Conservation (phyloP, 2,113 vertebrate species). For the Telmatochromis sp. region DNA sequence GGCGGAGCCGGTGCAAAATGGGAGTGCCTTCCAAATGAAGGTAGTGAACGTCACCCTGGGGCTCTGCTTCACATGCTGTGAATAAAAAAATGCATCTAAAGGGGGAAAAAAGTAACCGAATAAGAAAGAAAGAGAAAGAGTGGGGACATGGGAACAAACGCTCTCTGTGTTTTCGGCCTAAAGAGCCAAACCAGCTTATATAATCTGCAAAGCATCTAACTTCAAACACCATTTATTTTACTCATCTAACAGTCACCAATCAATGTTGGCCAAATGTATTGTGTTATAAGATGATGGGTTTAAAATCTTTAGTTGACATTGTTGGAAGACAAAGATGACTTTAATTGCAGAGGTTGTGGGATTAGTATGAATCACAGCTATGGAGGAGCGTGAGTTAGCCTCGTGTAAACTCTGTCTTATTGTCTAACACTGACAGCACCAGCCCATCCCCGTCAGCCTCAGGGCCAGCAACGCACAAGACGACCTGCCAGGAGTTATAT, state of each 20-base stretch:
- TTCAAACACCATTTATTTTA: constrained; percentile 51
- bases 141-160: not conserved
- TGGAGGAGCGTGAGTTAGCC: not conserved
- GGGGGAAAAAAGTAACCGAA: not conserved
- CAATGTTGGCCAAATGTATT: not conserved
- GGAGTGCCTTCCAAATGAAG: constrained; percentile 26
- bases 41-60: constrained; percentile 9
- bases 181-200: constrained; percentile 24
- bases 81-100: not conserved
- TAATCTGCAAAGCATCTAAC: constrained; percentile 43
- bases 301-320: constrained; percentile 15
- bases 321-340: constrained; percentile 18
- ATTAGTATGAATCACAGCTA: constrained; percentile 38
- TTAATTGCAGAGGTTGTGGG: constrained; percentile 39
- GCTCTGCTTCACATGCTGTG: not conserved
- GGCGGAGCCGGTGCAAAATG: constrained; percentile 11
- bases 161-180: not conserved
- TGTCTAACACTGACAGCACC: constrained; percentile 42
- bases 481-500: constrained; percentile 41
- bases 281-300: constrained; percentile 4
- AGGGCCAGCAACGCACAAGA: constrained; percentile 3
- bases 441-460: constrained; percentile 57
- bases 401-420: constrained; percentile 5
- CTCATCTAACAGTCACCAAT: constrained; percentile 37
- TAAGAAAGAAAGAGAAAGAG: not conserved